Base-by-base conservation (phyloP, 2,797 vertebrate genomes). In the Austrolebias charrua region DNA sequence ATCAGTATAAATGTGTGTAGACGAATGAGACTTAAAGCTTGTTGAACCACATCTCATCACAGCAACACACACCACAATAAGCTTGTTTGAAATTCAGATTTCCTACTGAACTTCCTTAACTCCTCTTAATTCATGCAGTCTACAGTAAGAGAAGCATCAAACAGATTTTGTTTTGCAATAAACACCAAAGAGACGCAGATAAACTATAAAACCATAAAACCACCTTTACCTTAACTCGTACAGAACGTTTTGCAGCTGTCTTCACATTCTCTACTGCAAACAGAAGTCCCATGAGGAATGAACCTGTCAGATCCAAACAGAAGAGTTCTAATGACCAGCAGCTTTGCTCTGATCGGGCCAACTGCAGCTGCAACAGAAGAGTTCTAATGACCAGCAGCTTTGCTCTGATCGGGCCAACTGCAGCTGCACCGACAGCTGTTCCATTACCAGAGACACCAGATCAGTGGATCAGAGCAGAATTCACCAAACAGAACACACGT, bases 381-480 rank as follows among this genome's bases (percentile, higher is more conserved):
- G 31, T 33, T 29, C 53, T 3, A 54, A 60, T 19, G 15, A 57
- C 10, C n/a, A 28, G 29, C 10, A 13, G n/a, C n/a, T 47, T 48
- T 44, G 12, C 43, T 67, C 40, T 51, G 49, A 52, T 60, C 51
- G 28, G 29, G 0, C 1, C 9, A 55, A 18, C 31, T 9, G 13
- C 20, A 19, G 24, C 24, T 47, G 45, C 51, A 5, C 28, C 16
- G 35, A 49, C 14, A 29, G 3, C 38, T 11, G 42, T 31, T 49
- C n/a, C n/a, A n/a, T 38, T 53, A 48, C 63, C 24, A 51, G 48
- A 0, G 4, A 54, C 35, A 56, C 15, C 0, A 60, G 42, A 20
- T 62, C 50, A 20, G 59, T 71, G 33, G 4, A 69, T 75, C 63
- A 47, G 44, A 18, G 38, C 19, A n/a, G 9, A 6, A 60, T 64